These are phyloP conservation scores for Onchidella celtica DNA, from an alignment of 2,888 invertebrate genomes.

Conservation along the genomic window DNA sequence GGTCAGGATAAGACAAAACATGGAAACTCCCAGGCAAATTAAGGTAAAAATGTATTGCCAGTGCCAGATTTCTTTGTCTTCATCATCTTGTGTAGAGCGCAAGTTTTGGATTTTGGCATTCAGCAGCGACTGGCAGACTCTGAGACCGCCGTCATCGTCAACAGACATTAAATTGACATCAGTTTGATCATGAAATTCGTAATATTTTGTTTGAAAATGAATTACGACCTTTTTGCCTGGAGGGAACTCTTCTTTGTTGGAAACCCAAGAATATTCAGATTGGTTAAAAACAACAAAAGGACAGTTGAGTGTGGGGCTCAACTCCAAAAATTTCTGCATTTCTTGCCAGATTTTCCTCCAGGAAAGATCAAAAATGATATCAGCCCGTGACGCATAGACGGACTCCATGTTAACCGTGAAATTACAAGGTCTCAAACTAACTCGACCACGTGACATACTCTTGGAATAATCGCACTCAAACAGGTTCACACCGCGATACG, in stretches of 20 bases:
- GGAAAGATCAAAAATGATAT: too few relatives aligned
- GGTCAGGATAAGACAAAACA: slow-evolving; percentile 27
- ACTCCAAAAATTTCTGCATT: neutral
- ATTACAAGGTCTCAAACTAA: too few relatives aligned
- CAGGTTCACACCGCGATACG: too few relatives aligned
- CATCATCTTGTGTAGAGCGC: neutral
- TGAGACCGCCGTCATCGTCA: slow-evolving; percentile 23
- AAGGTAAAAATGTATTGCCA: slow-evolving; percentile 21
- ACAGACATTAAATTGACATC: slow-evolving; percentile 14
- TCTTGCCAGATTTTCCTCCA: too few relatives aligned
- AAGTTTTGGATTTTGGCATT: neutral
- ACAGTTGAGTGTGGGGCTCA: neutral
- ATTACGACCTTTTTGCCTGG: neutral
- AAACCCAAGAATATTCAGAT: neutral
- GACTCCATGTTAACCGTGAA: too few relatives aligned
- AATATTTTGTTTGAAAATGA: neutral
- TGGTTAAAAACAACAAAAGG: neutral
- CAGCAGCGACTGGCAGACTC: slow-evolving; percentile 8
- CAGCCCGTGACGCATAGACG: too few relatives aligned
- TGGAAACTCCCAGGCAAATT: slow-evolving; percentile 8
- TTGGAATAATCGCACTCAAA: too few relatives aligned
- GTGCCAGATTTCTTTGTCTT: neutral
- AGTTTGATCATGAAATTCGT: neutral
- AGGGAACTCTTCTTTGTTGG: neutral
- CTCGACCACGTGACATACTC: too few relatives aligned